Evolutionary conservation across 2,888 invertebrate species (phyloP).

Genomic region (Dorcus hopei): DNA sequence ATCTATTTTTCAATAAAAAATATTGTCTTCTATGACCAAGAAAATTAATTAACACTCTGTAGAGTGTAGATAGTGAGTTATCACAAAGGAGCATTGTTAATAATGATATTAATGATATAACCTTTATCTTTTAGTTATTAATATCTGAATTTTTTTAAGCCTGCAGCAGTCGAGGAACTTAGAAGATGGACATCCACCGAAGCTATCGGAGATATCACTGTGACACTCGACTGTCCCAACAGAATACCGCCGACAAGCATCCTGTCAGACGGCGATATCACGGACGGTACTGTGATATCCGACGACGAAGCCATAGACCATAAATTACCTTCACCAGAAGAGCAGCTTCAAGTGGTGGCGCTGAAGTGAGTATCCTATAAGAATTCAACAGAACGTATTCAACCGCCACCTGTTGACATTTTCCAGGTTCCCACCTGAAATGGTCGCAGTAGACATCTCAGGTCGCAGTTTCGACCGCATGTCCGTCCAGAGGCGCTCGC

Average conservation of each 20-base stretch:
- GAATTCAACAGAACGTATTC: background rate
- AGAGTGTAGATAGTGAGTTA: too few relatives aligned
- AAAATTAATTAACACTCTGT: too few relatives aligned
- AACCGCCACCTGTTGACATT: too few relatives aligned
- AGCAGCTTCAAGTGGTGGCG: constrained; percentile 78
- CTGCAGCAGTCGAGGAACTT: constrained; percentile 73
- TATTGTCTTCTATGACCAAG: too few relatives aligned
- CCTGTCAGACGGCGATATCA: constrained; percentile 51
- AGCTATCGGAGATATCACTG: constrained; percentile 78
- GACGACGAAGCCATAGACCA: constrained; percentile 76
- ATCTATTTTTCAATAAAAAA: too few relatives aligned
- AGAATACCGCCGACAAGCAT: constrained; percentile 58
- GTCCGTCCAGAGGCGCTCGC: constrained; percentile 80
- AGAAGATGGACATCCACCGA: constrained; percentile 83
- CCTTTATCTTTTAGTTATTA: too few relatives aligned
- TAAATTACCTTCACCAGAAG: constrained; percentile 83
- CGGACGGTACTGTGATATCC: constrained; percentile 52
- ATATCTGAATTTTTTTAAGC: constrained; percentile 54
- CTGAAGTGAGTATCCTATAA: constrained; percentile 62
- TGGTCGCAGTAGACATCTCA: constrained; percentile 86
- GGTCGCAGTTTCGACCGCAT: constrained; percentile 86
- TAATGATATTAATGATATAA: too few relatives aligned
- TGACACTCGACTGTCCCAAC: constrained; percentile 73
- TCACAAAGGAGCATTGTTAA: too few relatives aligned
- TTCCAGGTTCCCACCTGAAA: constrained; percentile 78